phyloP scores from a whole-genome alignment of 2,888 invertebrate genomes.

The Acanthosoma haemorrhoidale region DNA sequence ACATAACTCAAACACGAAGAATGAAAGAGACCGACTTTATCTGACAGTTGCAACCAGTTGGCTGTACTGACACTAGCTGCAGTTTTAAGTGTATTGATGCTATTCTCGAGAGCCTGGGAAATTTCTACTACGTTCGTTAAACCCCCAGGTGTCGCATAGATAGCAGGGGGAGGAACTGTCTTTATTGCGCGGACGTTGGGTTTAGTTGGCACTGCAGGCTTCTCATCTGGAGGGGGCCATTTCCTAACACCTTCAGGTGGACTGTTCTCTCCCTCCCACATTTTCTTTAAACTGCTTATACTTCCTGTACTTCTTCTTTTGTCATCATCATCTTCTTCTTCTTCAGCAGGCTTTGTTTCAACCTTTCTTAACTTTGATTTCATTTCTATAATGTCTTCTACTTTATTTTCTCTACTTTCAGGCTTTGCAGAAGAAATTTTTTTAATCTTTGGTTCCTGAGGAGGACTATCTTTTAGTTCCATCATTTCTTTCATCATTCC shows the following conservation, averaged over 20 bases:
- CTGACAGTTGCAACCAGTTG: conserved; percentile 73
- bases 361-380: conserved; percentile 79
- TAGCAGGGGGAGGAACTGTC: conserved; percentile 51
- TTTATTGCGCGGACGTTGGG: conserved; percentile 48
- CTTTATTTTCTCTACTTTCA: conserved; percentile 58
- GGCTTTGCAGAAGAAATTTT: conserved; percentile 57
- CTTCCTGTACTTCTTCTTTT: conserved; percentile 87
- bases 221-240: conserved; percentile 53
- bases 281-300: conserved; percentile 83
- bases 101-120: conserved; percentile 60
- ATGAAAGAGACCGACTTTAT: conserved; percentile 75
- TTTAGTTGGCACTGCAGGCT: conserved; percentile 66
- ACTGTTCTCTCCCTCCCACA: conserved; percentile 74
- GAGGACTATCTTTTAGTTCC: conserved; percentile 33
- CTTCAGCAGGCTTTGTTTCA: conserved; percentile 49
- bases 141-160: conserved; percentile 69
- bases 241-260: conserved; percentile 49
- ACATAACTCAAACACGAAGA: conserved; percentile 77
- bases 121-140: conserved; percentile 58
- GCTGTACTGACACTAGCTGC: conserved; percentile 55
- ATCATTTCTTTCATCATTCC: conserved; percentile 56
- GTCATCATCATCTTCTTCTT: conserved; percentile 64
- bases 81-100: conserved; percentile 56
- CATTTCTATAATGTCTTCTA: conserved; percentile 68
- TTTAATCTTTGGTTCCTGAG: conserved; percentile 23